Evolutionary conservation across 2,797 vertebrate genomes (phyloP).

Genomic region (Eulemur coronatus): DNA sequence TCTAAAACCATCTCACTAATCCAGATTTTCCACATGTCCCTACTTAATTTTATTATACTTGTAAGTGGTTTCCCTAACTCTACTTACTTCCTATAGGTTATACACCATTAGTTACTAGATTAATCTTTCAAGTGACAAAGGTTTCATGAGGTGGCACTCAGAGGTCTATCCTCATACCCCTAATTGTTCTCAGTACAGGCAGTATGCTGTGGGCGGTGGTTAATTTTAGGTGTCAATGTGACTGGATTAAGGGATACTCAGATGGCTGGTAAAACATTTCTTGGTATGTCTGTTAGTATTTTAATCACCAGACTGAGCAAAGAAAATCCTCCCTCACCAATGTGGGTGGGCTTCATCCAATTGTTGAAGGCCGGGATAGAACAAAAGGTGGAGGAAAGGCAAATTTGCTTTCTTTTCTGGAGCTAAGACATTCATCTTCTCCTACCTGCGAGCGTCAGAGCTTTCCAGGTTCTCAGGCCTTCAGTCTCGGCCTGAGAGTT

Average conservation of each 20-base stretch:
- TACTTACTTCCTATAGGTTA: neutral
- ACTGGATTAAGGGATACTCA: neutral
- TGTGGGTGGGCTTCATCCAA: neutral
- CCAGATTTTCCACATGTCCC: neutral
- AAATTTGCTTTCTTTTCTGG: neutral
- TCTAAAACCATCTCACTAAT: neutral
- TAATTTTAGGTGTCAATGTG: neutral
- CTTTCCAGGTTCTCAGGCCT: neutral
- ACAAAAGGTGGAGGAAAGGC: neutral
- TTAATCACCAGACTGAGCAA: neutral
- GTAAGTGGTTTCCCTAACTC: neutral
- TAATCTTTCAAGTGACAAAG: neutral
- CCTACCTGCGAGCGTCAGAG: neutral
- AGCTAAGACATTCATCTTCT: neutral
- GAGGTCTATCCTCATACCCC: neutral
- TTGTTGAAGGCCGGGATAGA: neutral
- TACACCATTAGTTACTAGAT: neutral
- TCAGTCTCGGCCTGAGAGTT: neutral
- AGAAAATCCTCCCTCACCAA: neutral
- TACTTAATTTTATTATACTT: constrained; percentile 36
- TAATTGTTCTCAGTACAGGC: neutral
- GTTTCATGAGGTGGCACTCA: neutral
- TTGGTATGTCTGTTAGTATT: neutral
- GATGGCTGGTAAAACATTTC: neutral
- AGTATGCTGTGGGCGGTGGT: neutral